Percentiles rank a stretch among this genome's conserved stretches.
phyloP scores from a whole-genome alignment of 1,140 invertebrate species.

The Zaprionus davidi region DNA sequence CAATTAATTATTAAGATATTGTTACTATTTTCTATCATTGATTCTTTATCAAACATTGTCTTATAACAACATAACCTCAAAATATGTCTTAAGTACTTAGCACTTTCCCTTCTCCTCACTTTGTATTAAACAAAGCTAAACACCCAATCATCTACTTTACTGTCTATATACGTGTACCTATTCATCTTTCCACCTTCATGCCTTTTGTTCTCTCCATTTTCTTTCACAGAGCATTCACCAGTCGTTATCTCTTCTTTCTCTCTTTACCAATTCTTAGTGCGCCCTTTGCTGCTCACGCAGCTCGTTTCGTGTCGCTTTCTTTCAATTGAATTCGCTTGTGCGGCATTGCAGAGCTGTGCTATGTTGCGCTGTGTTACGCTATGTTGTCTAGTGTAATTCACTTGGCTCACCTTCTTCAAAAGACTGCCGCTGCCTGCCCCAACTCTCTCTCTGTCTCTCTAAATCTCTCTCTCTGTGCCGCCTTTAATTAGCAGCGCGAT shows the following conservation, averaged over 20 bases:
- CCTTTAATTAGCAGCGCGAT: slow-evolving; percentile 80
- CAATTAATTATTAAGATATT: no score
- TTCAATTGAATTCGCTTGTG: slow-evolving; percentile 75
- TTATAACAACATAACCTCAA: no score
- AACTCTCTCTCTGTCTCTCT: slow-evolving; percentile 10
- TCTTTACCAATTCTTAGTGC: not conserved
- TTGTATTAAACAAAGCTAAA: no score
- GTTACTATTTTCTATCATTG: no score
- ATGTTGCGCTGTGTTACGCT: slow-evolving; percentile 10
- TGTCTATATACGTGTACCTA: not conserved
- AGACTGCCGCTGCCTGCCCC: slow-evolving; percentile 40
- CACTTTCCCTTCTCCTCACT: no score
- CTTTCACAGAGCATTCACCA: slow-evolving; percentile 11
- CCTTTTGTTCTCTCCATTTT: not conserved
- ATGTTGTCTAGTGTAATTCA: slow-evolving; percentile 38
- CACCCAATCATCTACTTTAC: no score
- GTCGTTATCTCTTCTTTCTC: not conserved
- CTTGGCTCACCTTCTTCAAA: slow-evolving; percentile 56
- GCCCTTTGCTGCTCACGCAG: slow-evolving; percentile 64
- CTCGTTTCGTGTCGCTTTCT: slow-evolving; percentile 78
- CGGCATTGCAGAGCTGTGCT: slow-evolving; percentile 37
- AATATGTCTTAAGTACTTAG: no score
- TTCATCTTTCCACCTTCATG: not conserved
- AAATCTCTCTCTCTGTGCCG: slow-evolving; percentile 41
- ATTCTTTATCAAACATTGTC: no score